Evolutionary conservation across 1,140 invertebrate genomes (phyloP).

Genomic region (Panulirus ornatus): DNA sequence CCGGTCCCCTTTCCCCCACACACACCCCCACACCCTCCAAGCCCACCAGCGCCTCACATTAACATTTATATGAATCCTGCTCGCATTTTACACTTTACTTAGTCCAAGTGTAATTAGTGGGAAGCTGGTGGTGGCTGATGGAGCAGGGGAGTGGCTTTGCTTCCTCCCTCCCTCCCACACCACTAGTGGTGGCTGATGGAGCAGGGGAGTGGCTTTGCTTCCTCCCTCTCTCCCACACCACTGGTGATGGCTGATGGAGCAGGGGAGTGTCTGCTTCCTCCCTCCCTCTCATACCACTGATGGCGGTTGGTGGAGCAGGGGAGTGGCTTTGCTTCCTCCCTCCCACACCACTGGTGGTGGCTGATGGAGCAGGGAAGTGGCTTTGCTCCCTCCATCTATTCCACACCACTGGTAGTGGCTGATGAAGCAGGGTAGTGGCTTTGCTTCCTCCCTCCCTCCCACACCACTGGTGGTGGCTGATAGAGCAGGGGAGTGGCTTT

Average conservation of each 20-base stretch:
- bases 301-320: not conserved
- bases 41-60: not conserved
- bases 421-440: not conserved
- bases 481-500: not conserved
- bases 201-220: not conserved
- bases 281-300: not conserved
- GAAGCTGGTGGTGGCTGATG: too few species aligned
- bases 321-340: not conserved
- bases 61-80: not conserved
- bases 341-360: not conserved
- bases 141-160: not conserved
- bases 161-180: not conserved
- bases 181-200: too few species aligned
- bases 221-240: not conserved
- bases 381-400: not conserved
- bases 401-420: not conserved
- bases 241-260: too few species aligned
- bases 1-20: not conserved
- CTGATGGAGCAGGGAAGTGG: too few species aligned
- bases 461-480: too few species aligned
- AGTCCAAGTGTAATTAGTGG: not conserved
- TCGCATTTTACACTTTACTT: not conserved
- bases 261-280: not conserved
- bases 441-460: too few species aligned
- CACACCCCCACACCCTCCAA: not conserved